Conservation (phyloP, 2,888 invertebrate genomes). For the Elmis aenea region DNA sequence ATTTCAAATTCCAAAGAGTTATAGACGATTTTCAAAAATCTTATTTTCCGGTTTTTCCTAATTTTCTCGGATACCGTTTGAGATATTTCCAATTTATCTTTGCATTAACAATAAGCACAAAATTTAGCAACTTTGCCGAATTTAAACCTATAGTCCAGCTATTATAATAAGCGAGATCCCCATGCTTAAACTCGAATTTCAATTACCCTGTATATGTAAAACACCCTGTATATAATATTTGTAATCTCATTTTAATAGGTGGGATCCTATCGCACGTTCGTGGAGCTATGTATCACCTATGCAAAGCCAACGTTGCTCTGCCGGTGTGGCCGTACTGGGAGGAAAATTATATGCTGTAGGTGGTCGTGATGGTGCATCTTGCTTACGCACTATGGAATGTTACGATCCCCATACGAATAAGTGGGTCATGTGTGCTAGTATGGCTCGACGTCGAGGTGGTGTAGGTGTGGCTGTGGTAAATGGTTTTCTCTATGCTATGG, state of each 20-base stretch:
- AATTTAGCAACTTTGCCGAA: too few species aligned
- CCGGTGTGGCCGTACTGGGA: slow-evolving; percentile 83
- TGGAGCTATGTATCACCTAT: slow-evolving; percentile 91
- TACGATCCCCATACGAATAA: slow-evolving; percentile 68
- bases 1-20: too few species aligned
- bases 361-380: slow-evolving; percentile 87
- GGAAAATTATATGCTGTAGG: slow-evolving; percentile 86
- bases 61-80: too few species aligned
- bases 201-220: too few species aligned
- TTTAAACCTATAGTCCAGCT: too few species aligned
- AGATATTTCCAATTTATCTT: too few species aligned
- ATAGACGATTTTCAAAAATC: too few species aligned
- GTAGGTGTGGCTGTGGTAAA: slow-evolving; percentile 85
- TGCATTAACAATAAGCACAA: too few species aligned
- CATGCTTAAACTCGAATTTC: too few species aligned
- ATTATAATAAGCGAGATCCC: too few species aligned
- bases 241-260: slow-evolving; percentile 50
- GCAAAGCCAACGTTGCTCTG: slow-evolving; percentile 83
- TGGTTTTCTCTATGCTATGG: slow-evolving; percentile 85
- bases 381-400: slow-evolving; percentile 85
- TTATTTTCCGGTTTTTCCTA: too few species aligned
- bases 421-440: slow-evolving; percentile 82
- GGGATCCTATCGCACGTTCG: slow-evolving; percentile 82
- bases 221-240: too few species aligned
- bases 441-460: slow-evolving; percentile 81